A percentile compares a stretch with the other conserved stretches of the same genome.
Conservation (phyloP, 92 coral and sea anemone genomes). For the Porites rus region DNA sequence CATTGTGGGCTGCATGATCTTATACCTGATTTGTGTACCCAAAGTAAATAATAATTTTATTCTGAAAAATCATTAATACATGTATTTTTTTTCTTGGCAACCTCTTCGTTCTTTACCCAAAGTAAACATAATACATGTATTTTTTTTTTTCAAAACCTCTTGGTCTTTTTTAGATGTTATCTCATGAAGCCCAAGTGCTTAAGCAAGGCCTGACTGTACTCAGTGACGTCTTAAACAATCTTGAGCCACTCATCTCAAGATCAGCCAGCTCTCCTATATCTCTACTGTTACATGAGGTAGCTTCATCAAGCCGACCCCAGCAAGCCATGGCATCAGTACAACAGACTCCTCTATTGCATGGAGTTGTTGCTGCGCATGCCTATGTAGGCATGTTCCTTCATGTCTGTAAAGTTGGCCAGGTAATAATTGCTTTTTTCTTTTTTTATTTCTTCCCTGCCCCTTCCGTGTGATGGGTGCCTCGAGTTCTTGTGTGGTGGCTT, state of each 20-base stretch:
- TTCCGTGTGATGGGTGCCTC: no score
- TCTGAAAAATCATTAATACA: no score
- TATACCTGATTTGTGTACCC: no score
- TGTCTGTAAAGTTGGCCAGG: slow-evolving; percentile 91
- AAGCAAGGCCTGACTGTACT: slow-evolving; percentile 88
- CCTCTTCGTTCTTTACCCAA: not conserved
- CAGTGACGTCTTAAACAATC: slow-evolving; percentile 69
- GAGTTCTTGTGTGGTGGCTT: no score
- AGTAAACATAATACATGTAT: no score
- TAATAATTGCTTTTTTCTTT: slow-evolving; percentile 21
- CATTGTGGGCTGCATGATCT: no score
- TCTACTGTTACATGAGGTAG: slow-evolving; percentile 83
- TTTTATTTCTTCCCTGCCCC: no score
- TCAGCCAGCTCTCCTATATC: slow-evolving; percentile 77
- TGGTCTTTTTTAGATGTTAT: slow-evolving; percentile 71
- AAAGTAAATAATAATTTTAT: no score
- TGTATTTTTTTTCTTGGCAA: no score
- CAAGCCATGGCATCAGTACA: slow-evolving; percentile 88
- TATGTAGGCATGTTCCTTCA: slow-evolving; percentile 95
- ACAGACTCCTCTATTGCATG: slow-evolving; percentile 91
- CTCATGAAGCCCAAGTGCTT: slow-evolving; percentile 94
- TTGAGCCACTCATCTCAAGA: slow-evolving; percentile 67
- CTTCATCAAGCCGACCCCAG: slow-evolving; percentile 79
- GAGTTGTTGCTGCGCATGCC: slow-evolving; percentile 92
- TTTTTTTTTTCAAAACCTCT: not conserved